These are phyloP conservation scores for Pygocentrus nattereri DNA, from an alignment of 2,797 vertebrate species.

Conservation along the genomic window DNA sequence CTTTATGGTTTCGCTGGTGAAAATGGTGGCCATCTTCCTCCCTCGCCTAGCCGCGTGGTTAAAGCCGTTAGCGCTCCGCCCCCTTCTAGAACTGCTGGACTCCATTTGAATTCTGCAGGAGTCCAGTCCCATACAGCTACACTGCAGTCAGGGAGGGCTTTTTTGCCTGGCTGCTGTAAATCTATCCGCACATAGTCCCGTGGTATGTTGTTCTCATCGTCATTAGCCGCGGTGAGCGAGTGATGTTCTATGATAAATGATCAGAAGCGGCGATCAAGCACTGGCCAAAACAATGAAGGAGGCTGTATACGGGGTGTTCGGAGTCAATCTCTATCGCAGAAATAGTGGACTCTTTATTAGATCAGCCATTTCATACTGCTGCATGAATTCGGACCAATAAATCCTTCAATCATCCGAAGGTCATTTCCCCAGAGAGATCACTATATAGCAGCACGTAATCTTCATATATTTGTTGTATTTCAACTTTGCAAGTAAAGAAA, in stretches of 20 bases:
- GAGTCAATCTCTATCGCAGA: too few relatives aligned
- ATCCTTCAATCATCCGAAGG: too few relatives aligned
- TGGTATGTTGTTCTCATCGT: not conserved
- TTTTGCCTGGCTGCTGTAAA: not conserved
- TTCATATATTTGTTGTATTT: too few relatives aligned
- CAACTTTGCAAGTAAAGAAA: too few relatives aligned
- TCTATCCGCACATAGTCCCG: not conserved
- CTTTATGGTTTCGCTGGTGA: conserved; percentile 11
- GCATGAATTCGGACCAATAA: too few relatives aligned
- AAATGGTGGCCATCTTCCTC: conserved; percentile 39
- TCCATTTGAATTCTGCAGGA: conserved; percentile 43
- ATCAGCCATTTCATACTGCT: too few relatives aligned
- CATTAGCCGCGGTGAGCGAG: not conserved
- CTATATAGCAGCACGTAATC: too few relatives aligned
- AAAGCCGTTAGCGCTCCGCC: conserved; percentile 69
- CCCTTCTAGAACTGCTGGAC: conserved; percentile 65
- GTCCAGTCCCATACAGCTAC: not conserved
- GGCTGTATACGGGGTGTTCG: too few relatives aligned
- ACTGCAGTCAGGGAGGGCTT: not conserved
- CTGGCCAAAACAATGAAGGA: not conserved
- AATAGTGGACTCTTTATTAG: too few relatives aligned
- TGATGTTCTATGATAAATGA: not conserved
- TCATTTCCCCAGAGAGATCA: too few relatives aligned
- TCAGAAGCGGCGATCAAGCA: not conserved
- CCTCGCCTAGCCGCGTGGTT: conserved; percentile 60